Conservation (phyloP, 1,140 invertebrate genomes). For the Drosophila busckii region DNA sequence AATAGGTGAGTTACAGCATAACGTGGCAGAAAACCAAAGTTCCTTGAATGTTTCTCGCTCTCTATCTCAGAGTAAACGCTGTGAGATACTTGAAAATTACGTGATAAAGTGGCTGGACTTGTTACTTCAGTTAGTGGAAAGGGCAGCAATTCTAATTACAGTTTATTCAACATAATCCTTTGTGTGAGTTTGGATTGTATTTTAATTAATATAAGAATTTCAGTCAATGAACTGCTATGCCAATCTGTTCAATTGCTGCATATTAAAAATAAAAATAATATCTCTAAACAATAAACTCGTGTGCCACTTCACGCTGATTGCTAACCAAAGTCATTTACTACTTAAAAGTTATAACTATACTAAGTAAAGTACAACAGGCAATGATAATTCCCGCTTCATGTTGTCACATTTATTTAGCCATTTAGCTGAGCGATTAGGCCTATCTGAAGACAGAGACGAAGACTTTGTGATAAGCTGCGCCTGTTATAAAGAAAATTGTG, state of each 20-base stretch:
- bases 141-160: conserved; percentile 4
- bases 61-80: conserved; percentile 10
- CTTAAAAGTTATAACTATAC: conserved; percentile 8
- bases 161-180: conserved; percentile 1
- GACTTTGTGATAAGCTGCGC: background rate
- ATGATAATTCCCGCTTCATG: conserved; percentile 7
- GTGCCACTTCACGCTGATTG: conserved; percentile 29
- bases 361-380: background rate
- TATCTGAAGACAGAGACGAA: conserved; percentile 17
- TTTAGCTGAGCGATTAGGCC: conserved; percentile 37
- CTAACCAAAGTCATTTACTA: conserved; percentile 11
- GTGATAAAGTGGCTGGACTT: conserved; percentile 61
- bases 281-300: conserved; percentile 18
- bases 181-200: too few species aligned
- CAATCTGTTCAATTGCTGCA: too few species aligned
- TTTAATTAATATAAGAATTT: too few species aligned
- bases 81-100: conserved; percentile 55
- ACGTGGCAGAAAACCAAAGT: conserved; percentile 26
- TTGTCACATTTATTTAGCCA: conserved; percentile 33
- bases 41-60: background rate
- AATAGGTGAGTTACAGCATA: too few species aligned
- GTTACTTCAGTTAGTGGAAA: too few species aligned
- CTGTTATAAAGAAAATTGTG: conserved; percentile 31
- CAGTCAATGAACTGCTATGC: too few species aligned
- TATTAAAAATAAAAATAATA: background rate